Evolutionary conservation across 2,888 invertebrate species (phyloP), one percentile per base, ranked within the genome.

Genomic region (Apocheima hispidaria): DNA sequence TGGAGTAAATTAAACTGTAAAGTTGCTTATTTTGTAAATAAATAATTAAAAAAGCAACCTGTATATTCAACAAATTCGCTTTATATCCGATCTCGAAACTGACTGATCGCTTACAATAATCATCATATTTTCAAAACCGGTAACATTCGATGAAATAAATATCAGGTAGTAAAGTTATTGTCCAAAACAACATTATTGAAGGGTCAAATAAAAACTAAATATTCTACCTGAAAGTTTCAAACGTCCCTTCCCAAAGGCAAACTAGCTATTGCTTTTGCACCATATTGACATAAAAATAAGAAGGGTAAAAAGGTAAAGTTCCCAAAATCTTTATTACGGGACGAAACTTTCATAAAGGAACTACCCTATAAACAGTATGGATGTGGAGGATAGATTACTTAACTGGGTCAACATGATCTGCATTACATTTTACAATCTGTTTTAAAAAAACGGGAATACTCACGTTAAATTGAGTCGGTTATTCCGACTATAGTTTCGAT

Each of bases 211-310:
- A 48, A 52, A 55, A 35, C 33, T 40, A 53, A 54, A 57, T 44
- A 46, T 54, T 44, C 10, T 23, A 30, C 53, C 21, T 56, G 44
- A 60, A 50, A 59, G 41, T 53, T 28, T n/a, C 30, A 38, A 46
- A 33, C 53, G 20, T 48, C 38, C 28, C 43, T 51, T 57, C 58
- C 64, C 52, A 61, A 60, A 68, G 61, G 63, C 63, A 63, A 68
- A 66, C 51, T 63, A 50, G 58, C 63, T 58, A 58, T 66, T 63
- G 57, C 63, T 63, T 61, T 53, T 59, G 62, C 53, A 63, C 65
- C 70, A 69, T 69, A 67, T 67, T 70, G 70, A 66, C 66, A 65
- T 66, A 65, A 68, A 70, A 69, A 64, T 66, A 70, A 65, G 67
- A 64, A 66, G 67, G 69, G 65, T 63, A 65, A 66, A 60, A 70